Evolutionary conservation across 2,888 invertebrate species (phyloP), one percentile per base, ranked within the genome.

Genomic region (Trichogramma evanescens): DNA sequence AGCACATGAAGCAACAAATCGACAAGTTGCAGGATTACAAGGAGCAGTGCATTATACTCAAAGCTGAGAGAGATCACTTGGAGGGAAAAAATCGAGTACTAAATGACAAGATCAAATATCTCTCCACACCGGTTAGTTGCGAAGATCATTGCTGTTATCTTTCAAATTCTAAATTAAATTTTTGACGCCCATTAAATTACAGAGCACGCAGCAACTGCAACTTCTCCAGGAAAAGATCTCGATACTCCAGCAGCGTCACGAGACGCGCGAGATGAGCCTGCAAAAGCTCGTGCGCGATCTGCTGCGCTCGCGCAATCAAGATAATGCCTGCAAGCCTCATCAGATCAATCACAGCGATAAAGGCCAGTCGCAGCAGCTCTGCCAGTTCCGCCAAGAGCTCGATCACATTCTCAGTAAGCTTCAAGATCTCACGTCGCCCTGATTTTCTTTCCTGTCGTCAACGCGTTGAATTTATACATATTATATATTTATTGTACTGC

Each of bases 11-110:
- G 64, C 75, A 78, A 65, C 79, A 74, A 66, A 72, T 78, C 4
- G 74, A 74, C 45, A 89, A 89, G 73, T 74, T 89, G 53, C 81
- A 84, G 74, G 84, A 86, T 62, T 86, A 85, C 79, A 83, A 86
- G 68, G 82, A 84, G 61, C 83, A 84, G 67, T 72, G 82, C 38
- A 75, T 82, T 4, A 76, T 83, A 42, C 70, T 82, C 13, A 80
- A 80, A 62, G 80, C 80, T 1, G 84, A 84, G 70, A 74, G 82
- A 57, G 83, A 83, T 65, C 83, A 83, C 69, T 73, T 83, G 62
- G 83, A 82, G 68, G 76, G 73, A 53, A 77, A 78, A 68, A 74
- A 79, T 41, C 77, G 76, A 61, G 72, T 71, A 7, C 54, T 78
- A 49, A 75, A 66, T 54, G 76, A 77, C 41, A 77, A 77, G 71